These are phyloP conservation scores for Xenopus borealis DNA, from an alignment of 2,113 vertebrate species.

Conservation along the genomic window DNA sequence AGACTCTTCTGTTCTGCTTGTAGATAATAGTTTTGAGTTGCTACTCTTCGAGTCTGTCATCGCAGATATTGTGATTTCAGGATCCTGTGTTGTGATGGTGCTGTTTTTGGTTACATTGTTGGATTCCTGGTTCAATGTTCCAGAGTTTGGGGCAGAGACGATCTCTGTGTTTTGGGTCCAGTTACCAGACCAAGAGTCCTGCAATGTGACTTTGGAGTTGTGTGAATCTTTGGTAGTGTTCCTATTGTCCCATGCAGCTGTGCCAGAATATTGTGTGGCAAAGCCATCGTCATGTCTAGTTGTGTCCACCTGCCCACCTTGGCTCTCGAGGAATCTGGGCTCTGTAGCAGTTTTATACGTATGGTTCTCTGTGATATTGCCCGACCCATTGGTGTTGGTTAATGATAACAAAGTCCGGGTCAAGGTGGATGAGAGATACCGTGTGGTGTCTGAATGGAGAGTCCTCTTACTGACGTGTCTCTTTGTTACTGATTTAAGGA, in stretches of 20 bases:
- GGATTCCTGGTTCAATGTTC: neutral
- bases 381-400: slow-evolving; percentile 58
- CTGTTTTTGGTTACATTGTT: neutral
- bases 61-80: neutral
- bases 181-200: neutral
- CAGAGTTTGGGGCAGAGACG: neutral
- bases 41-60: neutral
- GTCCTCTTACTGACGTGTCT: slow-evolving; percentile 54
- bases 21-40: neutral
- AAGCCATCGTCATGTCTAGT: neutral
- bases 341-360: slow-evolving; percentile 38
- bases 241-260: neutral
- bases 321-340: neutral
- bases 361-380: slow-evolving; percentile 55
- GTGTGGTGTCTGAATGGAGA: slow-evolving; percentile 53
- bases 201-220: neutral
- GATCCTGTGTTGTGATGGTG: neutral
- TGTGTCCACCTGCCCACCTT: neutral
- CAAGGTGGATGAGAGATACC: slow-evolving; percentile 72
- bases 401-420: slow-evolving; percentile 53
- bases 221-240: neutral
- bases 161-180: neutral
- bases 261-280: neutral
- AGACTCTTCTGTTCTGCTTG: neutral
- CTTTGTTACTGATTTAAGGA: slow-evolving; percentile 47